Evolutionary conservation across 2,113 vertebrate genomes (phyloP), one percentile per base, ranked within the genome.

Genomic region (Eurystomus gularis): DNA sequence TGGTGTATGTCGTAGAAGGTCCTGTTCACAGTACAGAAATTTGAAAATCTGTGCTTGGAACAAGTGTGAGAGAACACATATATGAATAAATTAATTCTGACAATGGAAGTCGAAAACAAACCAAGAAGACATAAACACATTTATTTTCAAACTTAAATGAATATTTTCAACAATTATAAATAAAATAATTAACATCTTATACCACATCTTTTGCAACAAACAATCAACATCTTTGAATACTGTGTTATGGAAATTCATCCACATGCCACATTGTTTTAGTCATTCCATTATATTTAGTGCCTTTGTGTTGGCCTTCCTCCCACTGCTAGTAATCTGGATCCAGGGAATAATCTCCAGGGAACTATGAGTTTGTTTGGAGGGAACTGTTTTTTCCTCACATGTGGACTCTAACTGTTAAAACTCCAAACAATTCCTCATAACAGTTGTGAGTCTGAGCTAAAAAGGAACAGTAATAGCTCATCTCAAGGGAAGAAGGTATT

Each of bases 101-200:
- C 91, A 94, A 11, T 89, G 77, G 64, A 86, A 89, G 61, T 79
- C 40, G 76, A 81, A 80, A 90, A 83, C 35, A 93, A 94, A 87
- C 70, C 73, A 79, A 76, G 37, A 91, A 72, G 44, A 37, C 84
- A 96, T 93, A 89, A 96, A 79, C 57, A 87, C 20, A 89, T 93
- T 94, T 93, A 95, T 93, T 95, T 93, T 95, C 73, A 94, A 96
- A 82, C 66, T 87, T 79, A 97, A 96, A 69, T 91, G 73, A 91
- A 85, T 89, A 95, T 95, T 97, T 96, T 94, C 91, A 95, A 92
- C 80, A 96, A 96, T 95, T 94, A 82, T 71, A 86, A 94, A 81
- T 81, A 76, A 91, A 95, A 96, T 89, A 93, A 89, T 95, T 82
- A 85, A 37, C 65, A 49, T 95, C 61, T 93, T 89, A 94, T 69